Base-by-base conservation (phyloP, 2,797 vertebrate species). In the Sebastes vulpes region DNA sequence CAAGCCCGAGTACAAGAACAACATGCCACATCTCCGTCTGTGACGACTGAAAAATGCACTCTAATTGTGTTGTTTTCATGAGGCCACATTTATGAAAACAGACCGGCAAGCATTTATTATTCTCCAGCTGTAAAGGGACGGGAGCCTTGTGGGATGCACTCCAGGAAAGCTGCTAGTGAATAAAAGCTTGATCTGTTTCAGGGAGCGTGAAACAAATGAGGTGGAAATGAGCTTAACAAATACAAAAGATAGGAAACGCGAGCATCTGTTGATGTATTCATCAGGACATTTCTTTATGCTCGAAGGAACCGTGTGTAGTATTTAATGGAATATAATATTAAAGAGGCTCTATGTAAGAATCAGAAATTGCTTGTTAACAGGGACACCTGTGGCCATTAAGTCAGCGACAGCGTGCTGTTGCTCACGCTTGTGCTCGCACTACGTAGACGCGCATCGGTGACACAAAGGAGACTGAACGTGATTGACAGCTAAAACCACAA, bases 151-250 rank as follows among this genome's bases (percentile, higher is more conserved):
- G 77, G 72, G 81, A 77, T 61, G 32, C 11, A 38, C 63, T 73
- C 58, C 8, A 58, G 60, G 26, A 72, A 83, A 78, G 48, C 61
- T 65, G 67, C 23, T 25, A 46, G 42, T 61, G 53, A 83, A 78
- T 9, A 35, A 42, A 42, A 48, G 64, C 64, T 42, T 29, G 16
- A 64, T 83, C 25, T 79, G 63, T 81, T 77, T 56, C 38, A 56
- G 61, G 59, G 9, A 77, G 60, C 31, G 25, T 53, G 26, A 77
- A 77, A 76, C 69, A 79, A 89, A 86, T 64, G 5, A 77, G 59
- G 82, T 78, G 73, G 61, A 83, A 85, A 90, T 76, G 31, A 81
- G 77, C 63, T 77, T 38, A 59, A 81, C 35, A 72, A 78, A 60
- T 35, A 74, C 52, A 42, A 69, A 75, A 65, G 20, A 38, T 18